Conservation (phyloP, 2,888 invertebrate species). For the Cinara cedri region DNA sequence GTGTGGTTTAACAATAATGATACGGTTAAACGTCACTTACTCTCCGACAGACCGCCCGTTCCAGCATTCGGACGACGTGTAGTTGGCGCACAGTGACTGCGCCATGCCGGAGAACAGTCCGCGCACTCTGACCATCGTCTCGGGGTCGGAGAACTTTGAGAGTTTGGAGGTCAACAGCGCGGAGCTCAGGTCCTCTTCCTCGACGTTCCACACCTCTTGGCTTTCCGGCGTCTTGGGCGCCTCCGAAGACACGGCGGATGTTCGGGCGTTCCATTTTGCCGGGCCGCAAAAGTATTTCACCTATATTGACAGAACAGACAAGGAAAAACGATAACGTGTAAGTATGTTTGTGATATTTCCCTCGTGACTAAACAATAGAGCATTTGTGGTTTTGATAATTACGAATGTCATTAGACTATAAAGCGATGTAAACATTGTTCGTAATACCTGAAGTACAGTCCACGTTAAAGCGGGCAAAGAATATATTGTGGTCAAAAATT, state of each 20-base stretch:
- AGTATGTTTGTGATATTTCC: too few relatives aligned
- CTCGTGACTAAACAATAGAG: too few relatives aligned
- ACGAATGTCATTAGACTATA: too few relatives aligned
- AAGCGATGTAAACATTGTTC: too few relatives aligned
- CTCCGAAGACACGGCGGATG: neutral
- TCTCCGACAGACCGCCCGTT: slow-evolving; percentile 79
- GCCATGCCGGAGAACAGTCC: slow-evolving; percentile 84
- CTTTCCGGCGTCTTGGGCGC: slow-evolving; percentile 22
- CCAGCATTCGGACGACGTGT: slow-evolving; percentile 78
- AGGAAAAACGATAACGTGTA: too few relatives aligned
- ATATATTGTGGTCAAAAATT: too few relatives aligned
- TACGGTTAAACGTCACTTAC: too few relatives aligned
- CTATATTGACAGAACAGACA: neutral
- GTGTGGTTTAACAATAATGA: too few relatives aligned
- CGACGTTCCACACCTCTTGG: slow-evolving; percentile 48
- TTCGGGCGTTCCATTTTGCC: slow-evolving; percentile 11
- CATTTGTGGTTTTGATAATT: too few relatives aligned
- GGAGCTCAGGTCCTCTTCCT: slow-evolving; percentile 47
- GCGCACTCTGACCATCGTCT: slow-evolving; percentile 63
- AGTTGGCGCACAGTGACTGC: slow-evolving; percentile 78
- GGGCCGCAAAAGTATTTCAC: slow-evolving; percentile 45
- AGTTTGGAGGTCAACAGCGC: slow-evolving; percentile 32
- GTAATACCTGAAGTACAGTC: too few relatives aligned
- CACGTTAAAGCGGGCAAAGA: too few relatives aligned
- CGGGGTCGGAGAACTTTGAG: slow-evolving; percentile 40